Conservation (phyloP, 2,797 vertebrate genomes). For the Tiaroga cobitis region DNA sequence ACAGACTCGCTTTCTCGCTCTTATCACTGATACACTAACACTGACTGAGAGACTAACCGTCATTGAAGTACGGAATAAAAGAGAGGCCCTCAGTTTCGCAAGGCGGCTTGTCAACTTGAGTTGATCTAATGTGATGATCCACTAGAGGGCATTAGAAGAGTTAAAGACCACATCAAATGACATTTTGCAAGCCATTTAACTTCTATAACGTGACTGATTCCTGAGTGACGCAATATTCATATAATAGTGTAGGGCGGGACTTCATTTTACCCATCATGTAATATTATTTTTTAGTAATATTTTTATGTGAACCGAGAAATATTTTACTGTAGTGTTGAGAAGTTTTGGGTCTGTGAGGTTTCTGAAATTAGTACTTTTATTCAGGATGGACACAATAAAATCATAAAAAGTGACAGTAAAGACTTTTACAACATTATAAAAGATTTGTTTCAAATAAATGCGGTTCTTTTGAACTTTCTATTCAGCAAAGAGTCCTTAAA, state of each 20-base stretch:
- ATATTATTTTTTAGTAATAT: background rate
- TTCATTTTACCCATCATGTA: background rate
- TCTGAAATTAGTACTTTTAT: too few relatives aligned
- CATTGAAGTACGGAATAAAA: background rate
- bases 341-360: background rate
- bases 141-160: conserved; percentile 53
- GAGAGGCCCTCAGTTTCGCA: background rate
- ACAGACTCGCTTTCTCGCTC: background rate
- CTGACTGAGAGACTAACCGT: background rate
- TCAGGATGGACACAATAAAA: background rate
- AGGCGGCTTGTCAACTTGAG: background rate
- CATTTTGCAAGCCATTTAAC: background rate
- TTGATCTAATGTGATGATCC: conserved; percentile 20
- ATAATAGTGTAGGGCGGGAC: background rate
- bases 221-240: background rate
- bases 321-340: background rate
- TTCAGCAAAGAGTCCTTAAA: background rate
- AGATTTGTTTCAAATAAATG: too few relatives aligned
- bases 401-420: background rate
- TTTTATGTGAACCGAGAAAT: background rate
- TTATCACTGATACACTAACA: background rate
- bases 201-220: background rate
- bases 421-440: too few relatives aligned
- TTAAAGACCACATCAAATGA: conserved; percentile 6
- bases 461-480: too few relatives aligned